Percentiles rank a stretch among this genome's conserved stretches.
phyloP scores from a whole-genome alignment of 2,797 vertebrate species.

The Sus cebifrons region DNA sequence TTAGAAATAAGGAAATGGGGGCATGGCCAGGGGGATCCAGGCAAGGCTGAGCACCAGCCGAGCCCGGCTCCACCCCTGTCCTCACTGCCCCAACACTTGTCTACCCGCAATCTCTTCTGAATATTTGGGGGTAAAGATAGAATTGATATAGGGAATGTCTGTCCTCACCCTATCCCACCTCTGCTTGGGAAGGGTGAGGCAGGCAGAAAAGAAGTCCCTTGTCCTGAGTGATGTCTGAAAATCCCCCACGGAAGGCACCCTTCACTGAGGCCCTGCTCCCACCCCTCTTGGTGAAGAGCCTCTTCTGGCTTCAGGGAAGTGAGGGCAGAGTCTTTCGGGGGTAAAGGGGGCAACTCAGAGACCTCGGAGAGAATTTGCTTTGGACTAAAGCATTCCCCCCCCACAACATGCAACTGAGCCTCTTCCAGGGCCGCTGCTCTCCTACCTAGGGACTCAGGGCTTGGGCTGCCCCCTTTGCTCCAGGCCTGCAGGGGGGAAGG shows the following conservation, averaged over 20 bases:
- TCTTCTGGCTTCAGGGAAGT: neutral
- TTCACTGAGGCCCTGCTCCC: neutral
- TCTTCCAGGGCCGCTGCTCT: neutral
- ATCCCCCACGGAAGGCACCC: neutral
- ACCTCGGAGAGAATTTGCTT: neutral
- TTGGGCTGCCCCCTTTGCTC: neutral
- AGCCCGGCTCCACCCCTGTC: neutral
- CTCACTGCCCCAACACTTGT: neutral
- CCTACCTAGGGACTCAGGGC: neutral
- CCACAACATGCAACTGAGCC: neutral
- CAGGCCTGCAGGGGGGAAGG: neutral
- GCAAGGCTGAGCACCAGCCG: neutral
- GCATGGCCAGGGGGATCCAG: neutral
- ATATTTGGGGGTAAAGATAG: neutral
- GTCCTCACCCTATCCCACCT: neutral
- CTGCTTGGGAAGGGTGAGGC: neutral
- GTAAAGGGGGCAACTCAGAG: neutral
- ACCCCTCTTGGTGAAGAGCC: neutral
- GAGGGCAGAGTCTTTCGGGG: neutral
- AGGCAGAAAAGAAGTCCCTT: neutral
- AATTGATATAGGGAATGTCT: neutral
- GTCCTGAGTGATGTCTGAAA: neutral
- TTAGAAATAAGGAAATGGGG: neutral
- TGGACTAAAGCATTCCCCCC: neutral
- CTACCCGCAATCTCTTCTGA: neutral